Evolutionary conservation across 1,140 invertebrate genomes (phyloP).

Genomic region (Radopholus similis): DNA sequence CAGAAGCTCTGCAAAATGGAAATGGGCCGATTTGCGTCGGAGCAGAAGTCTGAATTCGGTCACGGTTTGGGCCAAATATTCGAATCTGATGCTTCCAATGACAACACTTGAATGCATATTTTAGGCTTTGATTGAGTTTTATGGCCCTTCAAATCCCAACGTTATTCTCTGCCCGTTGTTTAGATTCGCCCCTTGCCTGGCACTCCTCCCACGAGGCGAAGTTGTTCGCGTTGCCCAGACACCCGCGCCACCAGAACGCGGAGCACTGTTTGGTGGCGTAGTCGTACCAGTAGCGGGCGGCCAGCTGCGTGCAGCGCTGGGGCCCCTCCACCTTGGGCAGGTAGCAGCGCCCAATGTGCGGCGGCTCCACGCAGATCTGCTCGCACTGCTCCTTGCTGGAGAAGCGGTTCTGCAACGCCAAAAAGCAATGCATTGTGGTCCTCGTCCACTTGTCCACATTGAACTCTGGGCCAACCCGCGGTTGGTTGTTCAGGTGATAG

Average conservation of each 20-base stretch:
- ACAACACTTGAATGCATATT: no score
- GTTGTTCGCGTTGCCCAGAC: conserved; percentile 77
- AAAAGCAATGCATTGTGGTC: no score
- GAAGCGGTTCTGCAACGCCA: conserved; percentile 69
- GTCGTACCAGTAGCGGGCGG: conserved; percentile 74
- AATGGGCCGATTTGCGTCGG: background rate
- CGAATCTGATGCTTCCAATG: no score
- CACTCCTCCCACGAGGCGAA: conserved; percentile 78
- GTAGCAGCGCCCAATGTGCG: conserved; percentile 68
- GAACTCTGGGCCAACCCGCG: no score
- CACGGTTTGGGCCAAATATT: no score
- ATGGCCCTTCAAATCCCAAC: no score
- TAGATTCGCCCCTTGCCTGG: conserved; percentile 71
- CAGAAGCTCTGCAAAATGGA: conserved; percentile 16
- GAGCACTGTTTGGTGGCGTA: conserved; percentile 68
- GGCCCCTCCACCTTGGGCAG: conserved; percentile 60
- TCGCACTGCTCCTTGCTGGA: conserved; percentile 79
- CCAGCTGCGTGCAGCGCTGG: conserved; percentile 44
- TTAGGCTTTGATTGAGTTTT: no score
- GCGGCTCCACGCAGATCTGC: conserved; percentile 76
- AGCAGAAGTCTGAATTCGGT: no score
- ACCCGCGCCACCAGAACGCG: conserved; percentile 77
- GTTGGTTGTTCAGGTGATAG: no score
- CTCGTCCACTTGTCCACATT: background rate
- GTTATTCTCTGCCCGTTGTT: no score